These are phyloP conservation scores for Seira sanloemensis DNA, from an alignment of 2,888 invertebrate species.

Conservation along the genomic window DNA sequence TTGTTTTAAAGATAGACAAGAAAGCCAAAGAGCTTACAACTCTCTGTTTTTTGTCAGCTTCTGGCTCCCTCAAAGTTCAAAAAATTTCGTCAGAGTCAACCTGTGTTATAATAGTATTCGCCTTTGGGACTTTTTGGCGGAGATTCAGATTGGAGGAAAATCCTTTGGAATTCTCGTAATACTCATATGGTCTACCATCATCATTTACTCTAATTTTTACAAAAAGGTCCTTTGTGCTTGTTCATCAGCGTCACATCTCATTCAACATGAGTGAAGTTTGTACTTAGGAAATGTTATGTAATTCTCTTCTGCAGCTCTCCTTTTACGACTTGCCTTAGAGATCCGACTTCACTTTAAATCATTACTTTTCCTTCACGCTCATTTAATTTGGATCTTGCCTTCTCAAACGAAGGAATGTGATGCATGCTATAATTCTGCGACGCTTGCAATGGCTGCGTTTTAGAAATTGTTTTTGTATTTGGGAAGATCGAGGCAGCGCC, in stretches of 20 bases:
- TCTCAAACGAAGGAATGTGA: slow-evolving; percentile 8
- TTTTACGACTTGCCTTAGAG: not conserved
- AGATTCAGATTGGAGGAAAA: slow-evolving; percentile 47
- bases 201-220: slow-evolving; percentile 1
- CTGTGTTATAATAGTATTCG: too few species aligned
- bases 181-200: not conserved
- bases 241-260: too few species aligned
- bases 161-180: not conserved
- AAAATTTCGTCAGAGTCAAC: not conserved
- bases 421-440: slow-evolving; percentile 16
- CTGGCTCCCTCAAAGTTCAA: not conserved
- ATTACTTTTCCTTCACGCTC: slow-evolving; percentile 42
- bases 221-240: not conserved
- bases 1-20: too few species aligned
- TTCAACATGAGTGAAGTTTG: not conserved
- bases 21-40: not conserved
- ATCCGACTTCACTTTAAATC: slow-evolving; percentile 2
- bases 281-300: not conserved
- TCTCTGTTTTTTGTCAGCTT: slow-evolving; percentile 23
- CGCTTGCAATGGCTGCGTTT: not conserved
- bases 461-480: not conserved
- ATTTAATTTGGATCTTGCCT: slow-evolving; percentile 44
- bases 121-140: slow-evolving; percentile 47
- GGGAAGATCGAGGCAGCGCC: not conserved
- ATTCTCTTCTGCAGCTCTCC: not conserved